Base-by-base conservation (phyloP, 2,888 invertebrate genomes). In the Apodemia hepburni region DNA sequence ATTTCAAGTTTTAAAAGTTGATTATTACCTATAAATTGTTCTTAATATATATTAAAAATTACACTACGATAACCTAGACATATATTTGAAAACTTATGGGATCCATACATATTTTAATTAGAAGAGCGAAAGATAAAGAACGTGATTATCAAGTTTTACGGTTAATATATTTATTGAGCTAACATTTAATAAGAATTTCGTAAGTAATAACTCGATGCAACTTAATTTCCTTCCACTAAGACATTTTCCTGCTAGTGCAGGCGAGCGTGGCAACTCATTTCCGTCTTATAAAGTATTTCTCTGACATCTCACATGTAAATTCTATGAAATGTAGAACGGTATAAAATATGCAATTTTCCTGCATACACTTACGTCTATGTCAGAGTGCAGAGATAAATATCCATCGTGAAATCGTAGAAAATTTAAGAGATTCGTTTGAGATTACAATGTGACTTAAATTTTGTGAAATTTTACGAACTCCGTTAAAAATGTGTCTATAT, bases 201-300 rank as follows among this genome's bases (percentile, higher is more conserved):
- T 63, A 11, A 60, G 51, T 1, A n/a, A 60, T 64, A 61, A 27
- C 22, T 59, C 35, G 61, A 63, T 62, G 59, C 54, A 59, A 62
- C 49, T 62, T 51, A 66, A 66, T 64, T 63, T 66, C 64, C 61
- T 59, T 11, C 54, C 38, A 45, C 62, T 61, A 3, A 60, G 61
- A 59, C 60, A 61, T 61, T 65, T 63, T 58, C 60, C 38, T 57
- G 47, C 6, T 3, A 9, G 49, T 17, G 58, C 58, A 47, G 49
- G 58, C 65, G 65, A 64, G 71, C 67, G 70, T 71, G 66, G 69
- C 68, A 70, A 73, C 75, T 81, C 73, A 81, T 83, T 82, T 83
- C 81, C 81, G 74, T 70, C 69, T 70, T 71, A 75, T 76, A 72
- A 74, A 78, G 70, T 70, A 77, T 69, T 75, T 74, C 68, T 72